These are phyloP conservation scores for Acromyrmex charruanus DNA, from an alignment of 1,140 invertebrate species.

Conservation along the genomic window DNA sequence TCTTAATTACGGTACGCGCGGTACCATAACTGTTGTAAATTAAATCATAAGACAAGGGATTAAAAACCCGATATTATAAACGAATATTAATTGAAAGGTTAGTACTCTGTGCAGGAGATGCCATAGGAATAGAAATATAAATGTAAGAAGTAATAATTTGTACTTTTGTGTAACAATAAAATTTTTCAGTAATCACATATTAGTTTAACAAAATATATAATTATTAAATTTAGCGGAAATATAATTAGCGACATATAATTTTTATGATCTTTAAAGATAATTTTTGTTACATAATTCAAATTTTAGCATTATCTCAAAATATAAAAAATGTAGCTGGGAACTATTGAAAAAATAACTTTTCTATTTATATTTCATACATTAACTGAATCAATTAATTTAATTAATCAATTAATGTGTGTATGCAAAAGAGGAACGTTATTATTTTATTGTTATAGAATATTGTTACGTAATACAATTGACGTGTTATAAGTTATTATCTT, in stretches of 20 bases:
- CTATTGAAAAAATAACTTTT: neutral
- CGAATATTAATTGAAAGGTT: slow-evolving; percentile 7
- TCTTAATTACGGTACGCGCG: too few species aligned
- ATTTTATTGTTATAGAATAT: neutral
- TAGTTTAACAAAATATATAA: neutral
- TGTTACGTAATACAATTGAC: neutral
- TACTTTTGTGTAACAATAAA: neutral
- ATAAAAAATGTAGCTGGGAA: neutral
- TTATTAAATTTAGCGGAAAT: neutral
- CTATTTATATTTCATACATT: neutral
- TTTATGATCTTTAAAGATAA: neutral
- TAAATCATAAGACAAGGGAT: neutral
- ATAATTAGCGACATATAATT: neutral
- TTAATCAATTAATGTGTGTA: neutral
- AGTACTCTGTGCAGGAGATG: slow-evolving; percentile 40
- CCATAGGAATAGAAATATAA: neutral
- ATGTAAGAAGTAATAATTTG: neutral
- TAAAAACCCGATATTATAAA: slow-evolving; percentile 10
- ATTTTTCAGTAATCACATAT: neutral
- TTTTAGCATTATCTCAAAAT: neutral
- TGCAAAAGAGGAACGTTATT: neutral
- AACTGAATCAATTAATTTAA: neutral
- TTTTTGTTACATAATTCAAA: neutral
- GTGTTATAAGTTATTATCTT: too few species aligned
- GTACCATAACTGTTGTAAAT: too few species aligned